phyloP scores from a whole-genome alignment of 2,888 invertebrate species.

The Cosmia trapezina region DNA sequence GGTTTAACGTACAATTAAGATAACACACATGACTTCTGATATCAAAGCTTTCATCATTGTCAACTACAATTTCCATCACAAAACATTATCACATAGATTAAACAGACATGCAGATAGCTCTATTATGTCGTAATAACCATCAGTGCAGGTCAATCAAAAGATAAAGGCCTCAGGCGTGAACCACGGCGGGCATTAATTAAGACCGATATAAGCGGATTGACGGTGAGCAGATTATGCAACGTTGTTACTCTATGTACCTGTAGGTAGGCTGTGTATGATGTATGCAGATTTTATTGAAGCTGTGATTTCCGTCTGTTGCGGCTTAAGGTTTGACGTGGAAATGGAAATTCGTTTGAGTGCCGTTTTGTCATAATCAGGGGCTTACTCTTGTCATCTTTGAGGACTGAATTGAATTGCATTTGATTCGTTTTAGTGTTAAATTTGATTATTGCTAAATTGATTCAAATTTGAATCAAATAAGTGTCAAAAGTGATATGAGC shows the following conservation, averaged over 20 bases:
- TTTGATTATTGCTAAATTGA: not conserved
- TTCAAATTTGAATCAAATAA: not conserved
- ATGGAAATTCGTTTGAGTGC: conserved; percentile 15
- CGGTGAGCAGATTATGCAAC: conserved; percentile 70
- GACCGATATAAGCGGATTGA: conserved; percentile 84
- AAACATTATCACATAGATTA: conserved; percentile 54
- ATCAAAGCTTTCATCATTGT: conserved; percentile 30
- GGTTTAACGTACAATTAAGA: not conserved
- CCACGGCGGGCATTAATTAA: conserved; percentile 84
- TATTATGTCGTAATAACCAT: conserved; percentile 61
- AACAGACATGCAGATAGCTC: conserved; percentile 52
- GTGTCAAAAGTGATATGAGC: not conserved
- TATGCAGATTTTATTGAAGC: conserved; percentile 48
- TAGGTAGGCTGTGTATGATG: conserved; percentile 44
- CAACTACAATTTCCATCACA: conserved; percentile 28
- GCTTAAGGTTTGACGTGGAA: conserved; percentile 2
- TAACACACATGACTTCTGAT: not conserved
- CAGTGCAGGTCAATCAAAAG: conserved; percentile 86
- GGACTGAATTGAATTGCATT: not conserved
- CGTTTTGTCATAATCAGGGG: not conserved
- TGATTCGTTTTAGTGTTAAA: not conserved
- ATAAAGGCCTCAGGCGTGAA: conserved; percentile 82
- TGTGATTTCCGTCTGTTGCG: conserved; percentile 25
- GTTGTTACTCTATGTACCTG: conserved; percentile 38
- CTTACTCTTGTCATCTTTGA: not conserved